phyloP scores from a whole-genome alignment of 2,113 vertebrate species.

The Ginglymostoma cirratum region DNA sequence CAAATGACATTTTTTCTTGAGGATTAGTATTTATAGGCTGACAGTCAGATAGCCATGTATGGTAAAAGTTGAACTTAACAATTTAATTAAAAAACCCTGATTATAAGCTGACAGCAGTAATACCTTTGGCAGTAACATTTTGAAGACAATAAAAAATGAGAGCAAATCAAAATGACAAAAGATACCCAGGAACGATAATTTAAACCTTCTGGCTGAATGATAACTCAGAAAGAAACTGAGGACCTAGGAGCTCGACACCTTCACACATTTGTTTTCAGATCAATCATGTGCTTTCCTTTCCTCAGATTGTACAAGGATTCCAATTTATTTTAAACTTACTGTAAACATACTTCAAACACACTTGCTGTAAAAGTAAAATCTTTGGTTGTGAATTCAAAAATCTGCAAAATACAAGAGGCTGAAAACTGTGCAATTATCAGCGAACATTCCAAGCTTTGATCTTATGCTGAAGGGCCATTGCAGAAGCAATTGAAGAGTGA shows the following conservation, averaged over 20 bases:
- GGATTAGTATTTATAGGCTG: background rate
- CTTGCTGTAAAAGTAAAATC: background rate
- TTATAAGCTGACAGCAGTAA: background rate
- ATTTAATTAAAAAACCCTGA: background rate
- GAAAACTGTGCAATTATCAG: background rate
- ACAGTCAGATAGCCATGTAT: background rate
- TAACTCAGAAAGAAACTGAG: background rate
- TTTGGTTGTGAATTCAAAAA: background rate
- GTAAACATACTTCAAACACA: background rate
- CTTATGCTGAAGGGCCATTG: no score
- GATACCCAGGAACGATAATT: background rate
- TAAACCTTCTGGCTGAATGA: background rate
- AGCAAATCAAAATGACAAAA: background rate
- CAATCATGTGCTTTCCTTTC: background rate
- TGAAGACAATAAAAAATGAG: background rate
- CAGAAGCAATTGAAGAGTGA: no score
- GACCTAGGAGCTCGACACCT: background rate
- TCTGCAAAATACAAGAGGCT: background rate
- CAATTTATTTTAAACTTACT: background rate
- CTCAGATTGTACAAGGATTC: background rate
- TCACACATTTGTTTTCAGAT: background rate
- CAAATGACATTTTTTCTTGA: background rate
- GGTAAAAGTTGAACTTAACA: background rate
- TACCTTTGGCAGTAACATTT: background rate
- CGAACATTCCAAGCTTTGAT: no score